Percentiles rank a stretch among this genome's conserved stretches.
phyloP scores from a whole-genome alignment of 2,888 invertebrate species.

The Leptogaster cylindrica region DNA sequence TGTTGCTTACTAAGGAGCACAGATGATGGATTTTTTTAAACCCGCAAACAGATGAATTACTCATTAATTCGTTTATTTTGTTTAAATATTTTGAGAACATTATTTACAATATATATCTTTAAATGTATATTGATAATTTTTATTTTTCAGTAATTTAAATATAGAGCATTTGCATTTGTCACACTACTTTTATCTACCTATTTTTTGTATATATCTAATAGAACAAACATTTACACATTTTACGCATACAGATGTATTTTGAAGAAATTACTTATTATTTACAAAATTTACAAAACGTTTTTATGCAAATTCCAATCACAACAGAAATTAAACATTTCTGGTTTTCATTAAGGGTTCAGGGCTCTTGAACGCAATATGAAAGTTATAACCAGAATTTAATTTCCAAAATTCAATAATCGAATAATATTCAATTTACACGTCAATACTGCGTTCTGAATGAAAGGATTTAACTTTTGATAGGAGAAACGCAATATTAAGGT shows the following conservation, averaged over 20 bases:
- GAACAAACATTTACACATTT: constrained; percentile 13
- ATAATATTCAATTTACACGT: too few relatives aligned
- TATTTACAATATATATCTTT: constrained; percentile 29
- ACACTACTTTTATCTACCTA: not conserved
- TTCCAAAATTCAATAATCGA: too few relatives aligned
- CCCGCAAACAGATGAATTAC: too few relatives aligned
- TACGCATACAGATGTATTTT: not conserved
- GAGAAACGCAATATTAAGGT: constrained; percentile 4
- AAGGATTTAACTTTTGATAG: too few relatives aligned
- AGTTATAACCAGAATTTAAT: constrained; percentile 45
- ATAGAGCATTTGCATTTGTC: not conserved
- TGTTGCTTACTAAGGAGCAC: too few relatives aligned
- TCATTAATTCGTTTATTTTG: too few relatives aligned
- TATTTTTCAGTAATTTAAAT: constrained; percentile 1
- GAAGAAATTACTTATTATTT: constrained; percentile 10
- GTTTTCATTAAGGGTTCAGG: constrained; percentile 51
- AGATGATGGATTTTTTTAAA: too few relatives aligned
- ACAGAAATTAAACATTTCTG: constrained; percentile 17
- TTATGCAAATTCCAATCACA: not conserved
- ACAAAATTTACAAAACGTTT: too few relatives aligned
- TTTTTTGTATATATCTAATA: too few relatives aligned
- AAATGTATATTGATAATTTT: constrained; percentile 2
- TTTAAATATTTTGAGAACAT: constrained; percentile 20
- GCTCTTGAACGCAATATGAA: constrained; percentile 53
- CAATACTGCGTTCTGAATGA: too few relatives aligned